These are phyloP conservation scores for Panthera tigris DNA, from an alignment of 2,113 vertebrate species.

Conservation along the genomic window DNA sequence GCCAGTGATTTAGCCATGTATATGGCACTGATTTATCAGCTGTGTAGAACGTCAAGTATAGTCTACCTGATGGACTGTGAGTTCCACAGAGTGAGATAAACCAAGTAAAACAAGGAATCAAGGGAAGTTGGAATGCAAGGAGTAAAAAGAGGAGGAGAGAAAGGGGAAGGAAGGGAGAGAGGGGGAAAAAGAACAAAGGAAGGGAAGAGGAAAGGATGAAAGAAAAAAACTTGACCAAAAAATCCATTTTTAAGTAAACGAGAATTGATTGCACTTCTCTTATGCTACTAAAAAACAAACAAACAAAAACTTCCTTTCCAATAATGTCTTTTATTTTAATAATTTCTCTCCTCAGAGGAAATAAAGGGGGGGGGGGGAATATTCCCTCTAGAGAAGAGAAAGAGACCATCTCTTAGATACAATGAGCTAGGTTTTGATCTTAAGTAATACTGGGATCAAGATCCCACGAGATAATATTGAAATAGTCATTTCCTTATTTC, in stretches of 20 bases:
- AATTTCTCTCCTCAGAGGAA: neutral
- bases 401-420: neutral
- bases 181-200: neutral
- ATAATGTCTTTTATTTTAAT: neutral
- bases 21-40: neutral
- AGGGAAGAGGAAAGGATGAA: neutral
- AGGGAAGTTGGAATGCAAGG: no score
- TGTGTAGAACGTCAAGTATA: neutral
- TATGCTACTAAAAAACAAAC: neutral
- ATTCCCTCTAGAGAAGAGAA: neutral
- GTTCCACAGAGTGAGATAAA: neutral
- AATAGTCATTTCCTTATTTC: neutral
- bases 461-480: neutral
- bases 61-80: neutral
- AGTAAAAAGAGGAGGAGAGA: neutral
- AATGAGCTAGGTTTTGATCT: neutral
- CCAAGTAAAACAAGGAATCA: neutral
- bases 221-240: neutral
- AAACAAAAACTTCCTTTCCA: neutral
- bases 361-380: neutral
- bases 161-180: neutral
- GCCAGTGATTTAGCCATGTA: neutral
- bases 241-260: neutral
- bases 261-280: neutral
- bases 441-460: neutral